Conservation (phyloP, 2,113 vertebrate genomes). For the Lasiurus borealis region DNA sequence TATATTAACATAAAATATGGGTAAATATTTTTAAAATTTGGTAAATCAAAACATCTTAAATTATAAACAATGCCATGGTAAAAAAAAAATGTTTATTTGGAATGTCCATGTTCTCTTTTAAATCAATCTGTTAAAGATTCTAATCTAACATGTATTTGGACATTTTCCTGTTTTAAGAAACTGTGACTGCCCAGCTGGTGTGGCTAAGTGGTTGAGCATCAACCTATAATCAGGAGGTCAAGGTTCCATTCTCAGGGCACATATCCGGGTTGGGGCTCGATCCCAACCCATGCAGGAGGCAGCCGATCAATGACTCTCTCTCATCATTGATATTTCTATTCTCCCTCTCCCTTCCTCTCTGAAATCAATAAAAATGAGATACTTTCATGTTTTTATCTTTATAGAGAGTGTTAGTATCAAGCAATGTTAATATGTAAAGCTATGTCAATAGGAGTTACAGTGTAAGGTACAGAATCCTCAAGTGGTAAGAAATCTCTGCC, state of each 20-base stretch:
- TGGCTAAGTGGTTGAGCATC: too few relatives aligned
- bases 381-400: conserved; percentile 49
- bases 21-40: conserved; percentile 32
- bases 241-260: too few relatives aligned
- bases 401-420: conserved; percentile 59
- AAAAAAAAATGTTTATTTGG: conserved; percentile 38
- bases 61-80: conserved; percentile 48
- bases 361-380: not conserved
- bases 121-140: conserved; percentile 50
- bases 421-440: conserved; percentile 15
- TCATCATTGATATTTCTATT: too few relatives aligned
- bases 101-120: conserved; percentile 57
- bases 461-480: conserved; percentile 23
- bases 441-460: not conserved
- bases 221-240: too few relatives aligned
- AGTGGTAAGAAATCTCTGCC: not conserved
- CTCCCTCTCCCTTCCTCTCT: too few relatives aligned
- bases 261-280: too few relatives aligned
- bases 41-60: conserved; percentile 65
- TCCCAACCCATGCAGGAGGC: too few relatives aligned
- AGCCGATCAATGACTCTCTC: too few relatives aligned
- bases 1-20: conserved; percentile 72
- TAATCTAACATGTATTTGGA: conserved; percentile 35
- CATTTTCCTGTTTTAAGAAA: conserved; percentile 66
- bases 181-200: not conserved